phyloP scores from a whole-genome alignment of 2,113 vertebrate species.

The Scomber scombrus region DNA sequence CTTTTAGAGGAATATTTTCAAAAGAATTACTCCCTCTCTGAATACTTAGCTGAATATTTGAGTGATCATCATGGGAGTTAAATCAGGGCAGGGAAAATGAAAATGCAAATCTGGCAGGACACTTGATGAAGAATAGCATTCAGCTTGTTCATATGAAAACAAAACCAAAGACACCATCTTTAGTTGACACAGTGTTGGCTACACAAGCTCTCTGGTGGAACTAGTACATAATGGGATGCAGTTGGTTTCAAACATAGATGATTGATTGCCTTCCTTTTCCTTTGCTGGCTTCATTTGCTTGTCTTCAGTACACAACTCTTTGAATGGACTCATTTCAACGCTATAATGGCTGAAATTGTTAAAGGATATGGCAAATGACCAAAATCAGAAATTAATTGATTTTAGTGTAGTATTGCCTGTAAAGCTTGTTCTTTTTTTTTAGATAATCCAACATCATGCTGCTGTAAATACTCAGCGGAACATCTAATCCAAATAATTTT shows the following conservation, averaged over 20 bases:
- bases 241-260: neutral
- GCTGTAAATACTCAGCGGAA: too few relatives aligned
- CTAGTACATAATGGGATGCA: neutral
- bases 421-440: too few relatives aligned
- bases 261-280: neutral
- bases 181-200: neutral
- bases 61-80: neutral
- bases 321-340: neutral
- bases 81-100: neutral
- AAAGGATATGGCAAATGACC: too few relatives aligned
- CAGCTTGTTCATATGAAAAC: neutral
- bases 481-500: too few relatives aligned
- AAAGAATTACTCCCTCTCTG: too few relatives aligned
- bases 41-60: neutral
- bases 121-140: slow-evolving; percentile 8
- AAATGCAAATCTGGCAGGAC: slow-evolving; percentile 4
- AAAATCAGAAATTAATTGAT: too few relatives aligned
- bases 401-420: too few relatives aligned
- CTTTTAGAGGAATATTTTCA: slow-evolving; percentile 1
- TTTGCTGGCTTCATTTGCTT: neutral
- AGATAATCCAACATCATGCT: too few relatives aligned
- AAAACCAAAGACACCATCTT: too few relatives aligned
- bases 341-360: neutral
- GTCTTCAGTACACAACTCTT: neutral
- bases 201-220: neutral